These are phyloP conservation scores for Baccha elongata DNA, from an alignment of 2,888 invertebrate genomes.

Conservation along the genomic window DNA sequence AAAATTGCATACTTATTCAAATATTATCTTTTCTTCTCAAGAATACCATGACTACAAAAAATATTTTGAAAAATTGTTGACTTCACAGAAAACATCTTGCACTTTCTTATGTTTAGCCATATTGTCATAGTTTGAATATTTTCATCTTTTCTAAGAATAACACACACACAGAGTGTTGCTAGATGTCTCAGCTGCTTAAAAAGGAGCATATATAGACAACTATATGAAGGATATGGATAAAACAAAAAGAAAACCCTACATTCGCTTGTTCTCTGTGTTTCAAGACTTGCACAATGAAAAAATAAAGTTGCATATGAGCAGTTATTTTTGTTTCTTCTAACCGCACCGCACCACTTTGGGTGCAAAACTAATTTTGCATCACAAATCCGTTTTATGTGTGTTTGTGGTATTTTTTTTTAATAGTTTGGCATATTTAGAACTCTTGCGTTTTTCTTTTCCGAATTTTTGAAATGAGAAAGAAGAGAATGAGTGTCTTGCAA, in stretches of 20 bases:
- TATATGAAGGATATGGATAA: slow-evolving; percentile 17
- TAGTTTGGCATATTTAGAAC: slow-evolving; percentile 41
- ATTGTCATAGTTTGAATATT: slow-evolving; percentile 56
- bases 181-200: slow-evolving; percentile 40
- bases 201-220: slow-evolving; percentile 9
- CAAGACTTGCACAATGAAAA: slow-evolving; percentile 4
- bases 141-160: slow-evolving; percentile 15
- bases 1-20: slow-evolving; percentile 68
- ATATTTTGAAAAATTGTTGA: slow-evolving; percentile 15
- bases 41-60: not conserved
- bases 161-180: slow-evolving; percentile 29
- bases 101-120: slow-evolving; percentile 21
- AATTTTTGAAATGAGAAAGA: not conserved
- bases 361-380: slow-evolving; percentile 65
- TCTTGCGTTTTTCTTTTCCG: not conserved
- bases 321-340: slow-evolving; percentile 22
- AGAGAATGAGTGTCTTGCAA: not conserved
- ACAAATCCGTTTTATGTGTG: slow-evolving; percentile 49
- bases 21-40: slow-evolving; percentile 36
- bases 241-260: not conserved
- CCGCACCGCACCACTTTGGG: slow-evolving; percentile 12
- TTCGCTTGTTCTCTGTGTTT: slow-evolving; percentile 52
- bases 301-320: slow-evolving; percentile 30
- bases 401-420: slow-evolving; percentile 14
- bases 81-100: slow-evolving; percentile 21